A percentile compares a stretch with the other conserved stretches of the same genome.
Evolutionary conservation across 2,888 invertebrate genomes (phyloP).

Genomic region (Strigamia crassipes): DNA sequence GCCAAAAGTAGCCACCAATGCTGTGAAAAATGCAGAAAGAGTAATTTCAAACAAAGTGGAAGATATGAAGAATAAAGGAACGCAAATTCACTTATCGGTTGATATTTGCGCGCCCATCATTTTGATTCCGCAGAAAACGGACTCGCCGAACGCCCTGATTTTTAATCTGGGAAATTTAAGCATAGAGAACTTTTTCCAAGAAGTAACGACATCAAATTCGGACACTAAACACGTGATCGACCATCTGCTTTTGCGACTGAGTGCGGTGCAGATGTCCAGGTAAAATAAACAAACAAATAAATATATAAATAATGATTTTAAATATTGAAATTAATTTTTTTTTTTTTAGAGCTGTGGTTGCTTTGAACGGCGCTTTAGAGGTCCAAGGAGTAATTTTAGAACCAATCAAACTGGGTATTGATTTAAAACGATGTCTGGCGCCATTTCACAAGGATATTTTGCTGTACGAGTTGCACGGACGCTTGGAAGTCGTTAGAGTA

Average conservation of each 20-base stretch:
- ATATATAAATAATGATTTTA: neutral
- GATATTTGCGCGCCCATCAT: slow-evolving; percentile 75
- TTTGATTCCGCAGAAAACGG: slow-evolving; percentile 76
- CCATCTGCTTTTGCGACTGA: slow-evolving; percentile 72
- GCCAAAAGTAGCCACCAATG: slow-evolving; percentile 55
- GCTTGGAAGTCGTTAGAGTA: slow-evolving; percentile 67
- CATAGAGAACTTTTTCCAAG: slow-evolving; percentile 79
- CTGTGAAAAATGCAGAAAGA: slow-evolving; percentile 51
- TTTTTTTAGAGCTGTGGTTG: slow-evolving; percentile 54
- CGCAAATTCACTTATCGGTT: slow-evolving; percentile 67
- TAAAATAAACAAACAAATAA: slow-evolving; percentile 49
- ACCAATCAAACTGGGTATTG: slow-evolving; percentile 72
- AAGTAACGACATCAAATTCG: slow-evolving; percentile 54
- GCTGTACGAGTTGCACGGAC: slow-evolving; percentile 68
- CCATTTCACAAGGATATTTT: slow-evolving; percentile 59
- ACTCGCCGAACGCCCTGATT: slow-evolving; percentile 75
- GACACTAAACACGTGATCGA: slow-evolving; percentile 66
- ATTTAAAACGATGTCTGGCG: slow-evolving; percentile 70
- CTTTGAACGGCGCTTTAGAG: slow-evolving; percentile 72
- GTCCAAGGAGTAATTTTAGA: slow-evolving; percentile 77
- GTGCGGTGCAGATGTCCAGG: slow-evolving; percentile 67
- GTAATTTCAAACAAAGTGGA: slow-evolving; percentile 51
- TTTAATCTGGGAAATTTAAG: slow-evolving; percentile 76
- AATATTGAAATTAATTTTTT: slow-evolving; percentile 39
- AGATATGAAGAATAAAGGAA: slow-evolving; percentile 57